Conservation (phyloP, 2,113 vertebrate genomes). For the Ceuthmochares aereus region DNA sequence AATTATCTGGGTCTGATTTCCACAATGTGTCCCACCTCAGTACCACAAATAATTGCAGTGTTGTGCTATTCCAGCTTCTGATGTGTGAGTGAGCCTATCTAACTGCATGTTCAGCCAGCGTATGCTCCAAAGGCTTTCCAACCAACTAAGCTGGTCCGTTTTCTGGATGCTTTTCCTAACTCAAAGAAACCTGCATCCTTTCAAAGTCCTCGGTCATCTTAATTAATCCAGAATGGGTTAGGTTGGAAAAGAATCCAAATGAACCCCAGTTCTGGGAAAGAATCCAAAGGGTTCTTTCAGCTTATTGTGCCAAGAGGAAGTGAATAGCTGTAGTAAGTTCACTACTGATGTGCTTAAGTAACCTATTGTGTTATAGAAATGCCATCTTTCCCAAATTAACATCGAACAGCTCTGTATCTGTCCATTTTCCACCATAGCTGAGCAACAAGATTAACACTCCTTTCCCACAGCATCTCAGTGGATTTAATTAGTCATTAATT, state of each 20-base stretch:
- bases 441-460: background rate
- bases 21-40: background rate
- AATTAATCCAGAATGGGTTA: background rate
- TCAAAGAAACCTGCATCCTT: background rate
- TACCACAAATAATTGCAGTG: background rate
- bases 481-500: conserved; percentile 50
- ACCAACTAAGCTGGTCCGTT: background rate
- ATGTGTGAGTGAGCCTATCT: background rate
- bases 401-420: background rate
- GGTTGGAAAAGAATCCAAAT: background rate
- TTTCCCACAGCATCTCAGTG: conserved; percentile 19
- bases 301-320: background rate
- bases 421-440: background rate
- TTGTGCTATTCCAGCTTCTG: background rate
- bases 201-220: background rate
- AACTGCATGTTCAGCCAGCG: background rate
- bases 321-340: background rate
- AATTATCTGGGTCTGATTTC: background rate
- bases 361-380: background rate
- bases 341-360: background rate
- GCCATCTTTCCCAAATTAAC: background rate
- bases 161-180: background rate
- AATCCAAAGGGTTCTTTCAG: conserved; percentile 4
- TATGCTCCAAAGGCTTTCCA: background rate
- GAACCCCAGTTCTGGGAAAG: background rate